These are phyloP conservation scores for Fragariocoptes setiger DNA, from an alignment of 1,140 invertebrate genomes.

Conservation along the genomic window DNA sequence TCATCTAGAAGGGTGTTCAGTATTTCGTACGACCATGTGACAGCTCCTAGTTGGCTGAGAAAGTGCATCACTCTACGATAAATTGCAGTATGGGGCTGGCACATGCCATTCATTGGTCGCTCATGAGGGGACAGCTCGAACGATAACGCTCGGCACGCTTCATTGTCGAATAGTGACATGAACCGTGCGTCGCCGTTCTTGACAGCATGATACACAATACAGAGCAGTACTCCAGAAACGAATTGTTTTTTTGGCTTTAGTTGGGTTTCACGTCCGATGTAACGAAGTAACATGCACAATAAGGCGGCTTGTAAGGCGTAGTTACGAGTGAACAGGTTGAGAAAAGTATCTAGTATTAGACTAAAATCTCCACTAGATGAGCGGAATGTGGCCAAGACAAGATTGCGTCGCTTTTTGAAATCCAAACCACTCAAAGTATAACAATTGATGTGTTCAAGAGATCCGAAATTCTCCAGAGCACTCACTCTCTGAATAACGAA, in stretches of 20 bases:
- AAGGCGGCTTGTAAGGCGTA: not conserved
- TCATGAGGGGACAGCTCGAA: not conserved
- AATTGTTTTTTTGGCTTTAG: not conserved
- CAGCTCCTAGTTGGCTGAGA: not conserved
- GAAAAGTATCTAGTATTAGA: not conserved
- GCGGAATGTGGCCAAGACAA: not conserved
- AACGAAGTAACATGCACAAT: not conserved
- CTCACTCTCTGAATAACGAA: not conserved
- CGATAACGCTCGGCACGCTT: not conserved
- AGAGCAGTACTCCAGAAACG: not conserved
- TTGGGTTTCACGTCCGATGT: not conserved
- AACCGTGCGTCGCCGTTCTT: not conserved
- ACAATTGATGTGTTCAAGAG: not conserved
- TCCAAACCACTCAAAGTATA: not conserved
- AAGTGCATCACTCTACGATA: not conserved
- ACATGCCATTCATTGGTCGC: not conserved
- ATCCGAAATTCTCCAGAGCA: not conserved
- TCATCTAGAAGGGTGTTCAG: not conserved
- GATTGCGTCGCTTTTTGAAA: not conserved
- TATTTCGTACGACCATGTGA: not conserved
- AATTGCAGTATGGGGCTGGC: not conserved
- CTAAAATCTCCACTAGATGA: not conserved
- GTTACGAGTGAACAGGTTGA: not conserved
- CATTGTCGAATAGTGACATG: not conserved
- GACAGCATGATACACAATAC: not conserved